phyloP scores from a whole-genome alignment of 2,113 vertebrate genomes.

The Bos taurus region ARS-UCD2.0 NC_037328.1:32542001-32542500 shows the following conservation, averaged over 20 bases:
- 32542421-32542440: neutral
- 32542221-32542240: neutral
- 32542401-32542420: neutral
- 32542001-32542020: rapidly evolving
- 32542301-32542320: neutral
- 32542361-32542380: neutral
- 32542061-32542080: rapidly evolving
- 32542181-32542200: neutral
- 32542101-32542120: neutral
- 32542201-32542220: neutral
- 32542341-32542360: neutral
- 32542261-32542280: neutral
- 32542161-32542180: neutral
- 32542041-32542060: neutral
- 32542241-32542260: neutral
- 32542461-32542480: neutral
- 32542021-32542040: neutral
- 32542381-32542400: neutral
- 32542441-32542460: neutral
- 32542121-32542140: neutral
- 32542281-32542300: neutral
- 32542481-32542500: neutral
- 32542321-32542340: neutral
- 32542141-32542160: neutral
- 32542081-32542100: neutral